Evolutionary conservation across 2,113 vertebrate species (phyloP).

Genomic region (Bucco capensis): DNA sequence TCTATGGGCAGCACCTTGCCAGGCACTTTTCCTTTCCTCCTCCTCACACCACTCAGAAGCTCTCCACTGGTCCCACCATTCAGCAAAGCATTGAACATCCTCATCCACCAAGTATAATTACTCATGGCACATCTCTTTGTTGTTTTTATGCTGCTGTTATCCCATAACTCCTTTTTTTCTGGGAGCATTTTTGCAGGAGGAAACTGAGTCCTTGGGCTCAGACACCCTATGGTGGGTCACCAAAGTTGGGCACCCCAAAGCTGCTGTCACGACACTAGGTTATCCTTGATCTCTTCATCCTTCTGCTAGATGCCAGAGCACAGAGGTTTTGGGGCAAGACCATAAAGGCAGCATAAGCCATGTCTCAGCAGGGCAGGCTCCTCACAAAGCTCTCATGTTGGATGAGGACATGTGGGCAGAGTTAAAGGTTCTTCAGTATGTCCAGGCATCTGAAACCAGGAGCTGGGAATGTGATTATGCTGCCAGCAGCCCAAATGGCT

Average conservation of each 20-base stretch:
- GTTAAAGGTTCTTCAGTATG: not conserved
- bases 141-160: not conserved
- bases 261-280: not conserved
- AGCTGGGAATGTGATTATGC: not conserved
- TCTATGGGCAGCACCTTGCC: not conserved
- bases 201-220: not conserved
- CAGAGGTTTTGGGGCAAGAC: not conserved
- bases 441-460: not conserved
- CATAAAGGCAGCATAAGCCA: not conserved
- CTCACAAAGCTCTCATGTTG: not conserved
- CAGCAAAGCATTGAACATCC: not conserved
- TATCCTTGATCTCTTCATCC: not conserved
- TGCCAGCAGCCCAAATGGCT: not conserved
- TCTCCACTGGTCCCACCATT: accelerated
- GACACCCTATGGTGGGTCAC: not conserved
- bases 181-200: not conserved
- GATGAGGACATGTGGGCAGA: not conserved
- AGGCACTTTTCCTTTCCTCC: not conserved
- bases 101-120: not conserved
- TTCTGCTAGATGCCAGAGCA: accelerated
- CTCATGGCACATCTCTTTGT: not conserved
- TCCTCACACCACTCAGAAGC: not conserved
- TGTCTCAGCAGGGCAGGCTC: not conserved
- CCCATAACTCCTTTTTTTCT: not conserved
- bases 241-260: not conserved